Base-by-base conservation (phyloP, 2,797 vertebrate species). In the Acanthis flammea region DNA sequence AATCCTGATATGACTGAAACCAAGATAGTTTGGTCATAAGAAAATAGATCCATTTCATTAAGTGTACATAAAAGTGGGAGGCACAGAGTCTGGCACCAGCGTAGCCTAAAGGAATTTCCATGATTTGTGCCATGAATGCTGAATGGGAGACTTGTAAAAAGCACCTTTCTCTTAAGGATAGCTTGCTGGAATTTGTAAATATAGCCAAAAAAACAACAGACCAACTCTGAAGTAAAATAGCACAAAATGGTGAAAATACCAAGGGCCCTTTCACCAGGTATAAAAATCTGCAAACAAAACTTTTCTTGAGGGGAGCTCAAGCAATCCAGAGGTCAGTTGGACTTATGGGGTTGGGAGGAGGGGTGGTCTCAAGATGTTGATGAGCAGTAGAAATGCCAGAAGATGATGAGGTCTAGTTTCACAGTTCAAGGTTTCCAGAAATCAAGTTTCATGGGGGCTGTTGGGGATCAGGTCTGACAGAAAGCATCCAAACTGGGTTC, bases 61-160 rank as follows among this genome's bases (percentile, higher is more conserved):
- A 81, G 85, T 0, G 0, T 67, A 76, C 76, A 86, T 94, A 79
- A 94, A 96, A 96, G 87, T 94, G 73, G 75, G 92, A 97, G 94
- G 94, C 87, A 53, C 76, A 33, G 92, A 83, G 91, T 96, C 95
- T 97, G 94, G 94, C 91, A 96, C 87, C 82, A 90, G 51, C 3
- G 4, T 94, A 93, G 94, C 95, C 94, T 94, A 91, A 88, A 97
- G 96, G 95, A 96, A 96, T 97, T 96, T 94, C 87, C 90, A 96
- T 92, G 95, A 96, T 94, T 95, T 96, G 94, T 96, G 92, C 90
- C 90, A 94, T 96, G 95, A 96, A 96, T 95, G 90, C 89, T 97
- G 94, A 96, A 96, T 86, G 86, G 76, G 67, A 94, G 85, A 84
- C 90, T 96, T 95, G 82, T 97, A 92, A 94, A 96, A 96, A 96